A percentile compares a stretch with the other conserved stretches of the same genome.
phyloP scores from a whole-genome alignment of 2,113 vertebrate species.

The Plecturocebus donacophilus region DNA sequence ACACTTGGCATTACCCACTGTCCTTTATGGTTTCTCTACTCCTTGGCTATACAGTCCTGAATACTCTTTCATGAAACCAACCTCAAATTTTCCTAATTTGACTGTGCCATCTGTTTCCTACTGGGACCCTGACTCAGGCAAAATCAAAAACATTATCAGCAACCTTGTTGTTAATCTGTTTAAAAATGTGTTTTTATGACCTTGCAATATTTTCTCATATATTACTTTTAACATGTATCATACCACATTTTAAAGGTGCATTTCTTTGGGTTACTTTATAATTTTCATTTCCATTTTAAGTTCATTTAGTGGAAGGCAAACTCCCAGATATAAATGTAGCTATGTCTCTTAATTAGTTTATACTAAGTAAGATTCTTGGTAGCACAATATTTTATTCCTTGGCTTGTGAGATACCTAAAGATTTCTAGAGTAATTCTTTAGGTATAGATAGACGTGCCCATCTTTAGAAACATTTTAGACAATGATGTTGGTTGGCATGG shows the following conservation, averaged over 20 bases:
- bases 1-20: background rate
- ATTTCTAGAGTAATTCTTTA: background rate
- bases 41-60: background rate
- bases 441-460: background rate
- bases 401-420: background rate
- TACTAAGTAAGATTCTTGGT: background rate
- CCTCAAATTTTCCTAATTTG: background rate
- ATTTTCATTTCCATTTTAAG: background rate
- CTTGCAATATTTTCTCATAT: background rate
- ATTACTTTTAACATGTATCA: background rate
- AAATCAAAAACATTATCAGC: background rate
- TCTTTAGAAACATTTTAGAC: constrained; percentile 37
- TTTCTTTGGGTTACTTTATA: background rate
- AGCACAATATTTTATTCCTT: background rate
- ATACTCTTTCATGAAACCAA: background rate
- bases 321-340: background rate
- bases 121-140: background rate
- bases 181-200: background rate
- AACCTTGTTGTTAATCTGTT: background rate
- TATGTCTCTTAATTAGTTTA: constrained; percentile 21
- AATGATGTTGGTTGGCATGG: background rate
- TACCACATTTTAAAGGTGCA: background rate
- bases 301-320: background rate
- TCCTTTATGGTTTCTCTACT: background rate
- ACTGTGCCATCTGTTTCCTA: background rate